phyloP scores from a whole-genome alignment of 2,888 invertebrate genomes.

The Apodemia mormo region DNA sequence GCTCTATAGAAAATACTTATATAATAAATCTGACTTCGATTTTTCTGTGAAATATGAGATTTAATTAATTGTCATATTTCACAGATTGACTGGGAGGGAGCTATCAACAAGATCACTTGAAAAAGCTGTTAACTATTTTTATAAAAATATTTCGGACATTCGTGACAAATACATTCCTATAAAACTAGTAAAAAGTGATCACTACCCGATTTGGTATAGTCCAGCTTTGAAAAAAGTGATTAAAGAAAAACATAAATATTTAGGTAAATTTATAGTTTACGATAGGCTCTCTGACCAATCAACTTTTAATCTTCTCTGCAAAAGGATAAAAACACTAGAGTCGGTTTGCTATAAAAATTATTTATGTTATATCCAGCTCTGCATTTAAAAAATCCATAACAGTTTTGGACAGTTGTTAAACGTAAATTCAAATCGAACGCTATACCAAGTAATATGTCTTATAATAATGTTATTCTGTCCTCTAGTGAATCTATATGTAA shows the following conservation, averaged over 20 bases:
- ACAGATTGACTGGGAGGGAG: not conserved
- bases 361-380: not conserved
- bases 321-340: not conserved
- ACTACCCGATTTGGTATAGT: not conserved
- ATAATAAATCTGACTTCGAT: not conserved
- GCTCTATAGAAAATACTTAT: not conserved
- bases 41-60: no score
- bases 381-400: not conserved
- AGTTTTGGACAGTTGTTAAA: not conserved
- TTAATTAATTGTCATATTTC: not conserved
- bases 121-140: no score
- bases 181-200: not conserved
- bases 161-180: not conserved
- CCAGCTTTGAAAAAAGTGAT: no score
- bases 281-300: not conserved
- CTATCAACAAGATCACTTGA: not conserved
- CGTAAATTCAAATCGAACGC: not conserved
- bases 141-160: not conserved
- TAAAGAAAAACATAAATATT: conserved; percentile 4
- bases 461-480: not conserved
- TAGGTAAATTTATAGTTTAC: not conserved
- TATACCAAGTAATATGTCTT: not conserved
- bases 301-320: not conserved
- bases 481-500: not conserved
- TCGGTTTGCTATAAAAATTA: not conserved